These are phyloP conservation scores for Philereme transversata DNA, from an alignment of 2,888 invertebrate species.

Conservation along the genomic window DNA sequence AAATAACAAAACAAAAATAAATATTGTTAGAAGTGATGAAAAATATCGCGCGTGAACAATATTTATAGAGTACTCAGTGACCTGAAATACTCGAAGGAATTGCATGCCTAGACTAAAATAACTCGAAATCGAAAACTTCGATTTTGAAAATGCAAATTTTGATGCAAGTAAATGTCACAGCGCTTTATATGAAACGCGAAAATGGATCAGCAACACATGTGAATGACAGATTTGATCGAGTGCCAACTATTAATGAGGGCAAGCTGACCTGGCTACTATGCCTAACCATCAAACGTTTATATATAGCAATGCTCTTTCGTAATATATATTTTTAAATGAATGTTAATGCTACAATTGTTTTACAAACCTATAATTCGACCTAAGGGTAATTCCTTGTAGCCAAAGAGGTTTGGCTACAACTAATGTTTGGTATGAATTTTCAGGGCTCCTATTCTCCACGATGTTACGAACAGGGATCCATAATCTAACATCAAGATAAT, in stretches of 20 bases:
- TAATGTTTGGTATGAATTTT: slow-evolving; percentile 1
- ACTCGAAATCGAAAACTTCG: neutral
- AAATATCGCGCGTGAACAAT: neutral
- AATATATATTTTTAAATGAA: slow-evolving; percentile 26
- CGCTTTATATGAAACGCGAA: slow-evolving; percentile 57
- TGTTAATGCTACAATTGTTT: slow-evolving; percentile 23
- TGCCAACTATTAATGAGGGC: slow-evolving; percentile 59
- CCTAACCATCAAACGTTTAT: slow-evolving; percentile 44
- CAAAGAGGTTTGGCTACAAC: neutral
- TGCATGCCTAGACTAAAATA: neutral
- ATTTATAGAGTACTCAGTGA: too few species aligned
- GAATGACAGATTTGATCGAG: slow-evolving; percentile 61
- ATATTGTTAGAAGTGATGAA: neutral
- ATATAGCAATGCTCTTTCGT: slow-evolving; percentile 37
- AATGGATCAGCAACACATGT: slow-evolving; percentile 56
- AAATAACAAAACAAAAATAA: neutral
- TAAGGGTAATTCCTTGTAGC: neutral
- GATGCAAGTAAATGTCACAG: slow-evolving; percentile 37
- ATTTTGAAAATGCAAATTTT: slow-evolving; percentile 23
- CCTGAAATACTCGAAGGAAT: neutral
- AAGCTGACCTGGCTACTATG: slow-evolving; percentile 47
- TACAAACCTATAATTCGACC: slow-evolving; percentile 11
- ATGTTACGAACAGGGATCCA: slow-evolving; percentile 21
- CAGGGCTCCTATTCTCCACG: neutral
- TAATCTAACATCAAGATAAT: slow-evolving; percentile 18